A percentile compares a stretch with the other conserved stretches of the same genome.
Conservation (phyloP, 2,113 vertebrate genomes). For the Toxotes jaculatrix region DNA sequence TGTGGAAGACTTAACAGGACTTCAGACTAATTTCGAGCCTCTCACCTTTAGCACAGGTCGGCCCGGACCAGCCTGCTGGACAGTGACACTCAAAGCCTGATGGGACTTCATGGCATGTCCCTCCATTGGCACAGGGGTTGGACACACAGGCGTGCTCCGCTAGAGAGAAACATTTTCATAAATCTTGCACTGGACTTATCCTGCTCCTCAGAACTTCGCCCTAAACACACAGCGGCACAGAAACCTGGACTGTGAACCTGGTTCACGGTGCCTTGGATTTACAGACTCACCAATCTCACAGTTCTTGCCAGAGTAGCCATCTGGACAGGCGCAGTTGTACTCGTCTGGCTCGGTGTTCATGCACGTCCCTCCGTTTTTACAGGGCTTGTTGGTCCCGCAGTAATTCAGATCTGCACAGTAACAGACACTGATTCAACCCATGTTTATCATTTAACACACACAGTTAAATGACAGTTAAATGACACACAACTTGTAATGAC, state of each 20-base stretch:
- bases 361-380: constrained; percentile 92
- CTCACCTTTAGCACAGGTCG: constrained; percentile 94
- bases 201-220: no score
- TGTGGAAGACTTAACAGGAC: no score
- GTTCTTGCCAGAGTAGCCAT: constrained; percentile 94
- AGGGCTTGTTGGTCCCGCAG: constrained; percentile 94
- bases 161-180: background rate
- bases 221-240: background rate
- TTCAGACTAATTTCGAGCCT: constrained; percentile 1
- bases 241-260: background rate
- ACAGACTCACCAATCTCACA: constrained; percentile 90
- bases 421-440: background rate
- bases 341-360: constrained; percentile 94
- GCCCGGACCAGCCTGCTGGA: constrained; percentile 92
- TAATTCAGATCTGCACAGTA: constrained; percentile 92
- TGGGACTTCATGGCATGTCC: constrained; percentile 91
- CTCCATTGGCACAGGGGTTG: constrained; percentile 95
- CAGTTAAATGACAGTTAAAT: no score
- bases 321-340: constrained; percentile 92
- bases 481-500: background rate
- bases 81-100: constrained; percentile 95
- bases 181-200: background rate
- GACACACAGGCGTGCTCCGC: constrained; percentile 95
- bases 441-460: background rate
- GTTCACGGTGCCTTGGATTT: background rate